Conservation (phyloP, 2,113 vertebrate genomes). For the Lepus europaeus region DNA sequence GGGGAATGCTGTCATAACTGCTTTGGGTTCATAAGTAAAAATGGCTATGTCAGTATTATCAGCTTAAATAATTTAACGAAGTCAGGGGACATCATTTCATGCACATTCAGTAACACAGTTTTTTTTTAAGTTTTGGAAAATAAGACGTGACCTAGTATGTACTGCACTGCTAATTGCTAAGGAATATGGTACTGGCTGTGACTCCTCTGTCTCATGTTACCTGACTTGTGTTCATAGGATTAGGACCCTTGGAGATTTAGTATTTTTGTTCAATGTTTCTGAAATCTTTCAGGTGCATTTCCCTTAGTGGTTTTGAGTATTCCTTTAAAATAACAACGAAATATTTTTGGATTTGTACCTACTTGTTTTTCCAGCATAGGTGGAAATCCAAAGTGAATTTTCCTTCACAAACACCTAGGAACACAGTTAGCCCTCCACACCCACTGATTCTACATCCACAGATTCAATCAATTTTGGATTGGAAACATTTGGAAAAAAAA, state of each 20-base stretch:
- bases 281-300: not conserved
- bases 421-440: not conserved
- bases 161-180: not conserved
- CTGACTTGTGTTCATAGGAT: not conserved
- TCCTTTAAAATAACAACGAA: slow-evolving; percentile 11
- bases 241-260: not conserved
- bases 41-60: slow-evolving; percentile 50
- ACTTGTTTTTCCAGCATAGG: slow-evolving; percentile 1
- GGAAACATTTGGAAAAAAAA: too few species aligned
- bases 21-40: slow-evolving; percentile 54
- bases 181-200: not conserved
- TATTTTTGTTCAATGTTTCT: not conserved
- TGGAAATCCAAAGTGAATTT: not conserved
- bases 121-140: slow-evolving; percentile 39
- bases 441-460: too few species aligned
- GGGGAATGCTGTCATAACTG: not conserved
- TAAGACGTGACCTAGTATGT: not conserved
- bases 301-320: not conserved
- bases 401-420: not conserved
- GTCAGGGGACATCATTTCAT: slow-evolving; percentile 31
- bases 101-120: slow-evolving; percentile 10
- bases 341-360: not conserved
- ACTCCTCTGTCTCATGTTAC: not conserved
- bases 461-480: too few species aligned
- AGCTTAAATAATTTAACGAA: slow-evolving; percentile 61